phyloP scores from a whole-genome alignment of 2,797 vertebrate species.

The Rhinogobio ventralis region DNA sequence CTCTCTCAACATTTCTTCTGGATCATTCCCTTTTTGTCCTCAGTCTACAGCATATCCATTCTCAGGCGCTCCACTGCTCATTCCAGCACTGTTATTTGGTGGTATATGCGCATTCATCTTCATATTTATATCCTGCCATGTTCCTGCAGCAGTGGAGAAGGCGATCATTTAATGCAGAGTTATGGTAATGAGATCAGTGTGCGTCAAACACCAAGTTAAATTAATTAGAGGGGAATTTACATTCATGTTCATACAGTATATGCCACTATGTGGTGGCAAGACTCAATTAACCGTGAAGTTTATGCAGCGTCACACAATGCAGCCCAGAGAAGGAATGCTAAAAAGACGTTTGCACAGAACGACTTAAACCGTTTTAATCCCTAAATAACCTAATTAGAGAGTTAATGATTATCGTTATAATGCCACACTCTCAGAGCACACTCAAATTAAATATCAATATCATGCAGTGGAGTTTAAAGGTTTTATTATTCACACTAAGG shows the following conservation, averaged over 20 bases:
- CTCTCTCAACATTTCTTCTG: not conserved
- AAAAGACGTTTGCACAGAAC: not conserved
- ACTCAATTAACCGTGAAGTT: constrained; percentile 15
- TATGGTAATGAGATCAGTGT: constrained; percentile 34
- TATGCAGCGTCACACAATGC: constrained; percentile 3
- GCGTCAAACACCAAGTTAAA: constrained; percentile 28
- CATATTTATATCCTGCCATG: constrained; percentile 6
- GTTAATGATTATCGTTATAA: constrained; percentile 14
- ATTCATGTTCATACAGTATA: not conserved
- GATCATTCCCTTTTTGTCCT: not conserved
- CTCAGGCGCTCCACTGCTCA: not conserved
- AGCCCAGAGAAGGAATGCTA: constrained; percentile 8
- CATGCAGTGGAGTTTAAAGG: not conserved
- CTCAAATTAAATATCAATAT: constrained; percentile 6
- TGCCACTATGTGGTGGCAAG: not conserved
- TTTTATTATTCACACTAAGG: not conserved
- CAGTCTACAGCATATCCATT: constrained; percentile 10
- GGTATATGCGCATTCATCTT: constrained; percentile 8
- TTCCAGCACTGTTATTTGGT: not conserved
- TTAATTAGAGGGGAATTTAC: constrained; percentile 35
- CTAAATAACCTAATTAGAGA: not conserved
- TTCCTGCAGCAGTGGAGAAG: constrained; percentile 18
- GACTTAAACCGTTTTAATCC: constrained; percentile 9
- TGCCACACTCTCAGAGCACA: not conserved
- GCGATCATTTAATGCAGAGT: constrained; percentile 23